Conservation (phyloP, 2,888 invertebrate species). For the Disparrhopalites patrizii region DNA sequence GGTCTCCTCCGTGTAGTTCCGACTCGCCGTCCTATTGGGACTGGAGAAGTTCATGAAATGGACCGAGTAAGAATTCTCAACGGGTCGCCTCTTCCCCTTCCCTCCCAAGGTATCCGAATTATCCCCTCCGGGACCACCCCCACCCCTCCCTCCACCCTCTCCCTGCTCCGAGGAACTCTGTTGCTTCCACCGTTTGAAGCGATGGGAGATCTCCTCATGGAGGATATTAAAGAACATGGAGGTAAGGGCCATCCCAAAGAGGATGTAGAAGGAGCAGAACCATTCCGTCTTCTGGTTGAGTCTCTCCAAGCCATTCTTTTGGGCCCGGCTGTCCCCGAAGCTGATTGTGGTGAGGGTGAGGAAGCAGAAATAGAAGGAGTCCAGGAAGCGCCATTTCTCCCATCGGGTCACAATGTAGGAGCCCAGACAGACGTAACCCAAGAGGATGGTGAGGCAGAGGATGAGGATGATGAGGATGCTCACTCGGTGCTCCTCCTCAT, state of each 20-base stretch:
- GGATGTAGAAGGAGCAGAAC: constrained; percentile 83
- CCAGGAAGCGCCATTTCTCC: constrained; percentile 58
- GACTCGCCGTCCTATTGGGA: constrained; percentile 39
- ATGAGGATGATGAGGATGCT: constrained; percentile 85
- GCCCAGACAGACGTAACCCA: constrained; percentile 67
- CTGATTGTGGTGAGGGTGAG: constrained; percentile 63
- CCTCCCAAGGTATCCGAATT: constrained; percentile 20
- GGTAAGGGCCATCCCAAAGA: constrained; percentile 79
- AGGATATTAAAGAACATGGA: constrained; percentile 89
- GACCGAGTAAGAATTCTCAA: constrained; percentile 48
- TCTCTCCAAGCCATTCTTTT: constrained; percentile 44
- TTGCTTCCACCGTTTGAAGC: constrained; percentile 60
- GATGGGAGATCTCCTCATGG: constrained; percentile 81
- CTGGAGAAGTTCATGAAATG: constrained; percentile 49
- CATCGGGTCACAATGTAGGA: constrained; percentile 56
- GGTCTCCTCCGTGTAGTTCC: constrained; percentile 47
- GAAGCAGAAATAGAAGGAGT: constrained; percentile 54
- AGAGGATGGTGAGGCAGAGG: constrained; percentile 82
- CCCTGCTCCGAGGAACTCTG: constrained; percentile 25
- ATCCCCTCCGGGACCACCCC: constrained; percentile 10
- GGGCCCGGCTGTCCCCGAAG: constrained; percentile 63
- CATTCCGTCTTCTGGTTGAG: constrained; percentile 64
- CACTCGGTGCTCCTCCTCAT: constrained; percentile 62
- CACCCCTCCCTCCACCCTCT: too few relatives aligned
- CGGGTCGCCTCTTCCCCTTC: constrained; percentile 42